These are phyloP conservation scores for Zaprionus camerounensis DNA, from an alignment of 1,140 invertebrate species.

Conservation along the genomic window DNA sequence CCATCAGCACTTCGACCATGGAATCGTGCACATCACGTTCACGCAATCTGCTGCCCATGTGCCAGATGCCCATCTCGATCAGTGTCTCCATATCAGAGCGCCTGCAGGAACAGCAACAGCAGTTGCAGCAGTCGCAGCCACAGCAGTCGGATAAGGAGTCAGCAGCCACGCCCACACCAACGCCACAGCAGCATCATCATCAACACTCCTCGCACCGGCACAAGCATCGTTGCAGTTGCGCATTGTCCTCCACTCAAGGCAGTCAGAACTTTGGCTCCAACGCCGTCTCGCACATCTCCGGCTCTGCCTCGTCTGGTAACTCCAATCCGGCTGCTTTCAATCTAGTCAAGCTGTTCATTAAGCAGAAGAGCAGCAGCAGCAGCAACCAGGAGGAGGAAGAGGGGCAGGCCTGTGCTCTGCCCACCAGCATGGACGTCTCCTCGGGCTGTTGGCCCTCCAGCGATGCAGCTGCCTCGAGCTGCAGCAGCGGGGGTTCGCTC, in stretches of 20 bases:
- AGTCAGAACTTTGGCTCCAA: constrained; percentile 68
- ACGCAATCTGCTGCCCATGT: constrained; percentile 82
- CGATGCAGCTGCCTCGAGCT: constrained; percentile 75
- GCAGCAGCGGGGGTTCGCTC: constrained; percentile 67
- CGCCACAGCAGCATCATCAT: constrained; percentile 47
- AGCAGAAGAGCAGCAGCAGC: constrained; percentile 90
- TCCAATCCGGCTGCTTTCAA: constrained; percentile 87
- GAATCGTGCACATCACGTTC: constrained; percentile 84
- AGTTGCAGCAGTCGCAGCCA: constrained; percentile 20
- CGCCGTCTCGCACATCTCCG: constrained; percentile 56
- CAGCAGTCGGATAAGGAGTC: constrained; percentile 46
- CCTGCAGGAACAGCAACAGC: constrained; percentile 54
- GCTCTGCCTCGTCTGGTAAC: constrained; percentile 78
- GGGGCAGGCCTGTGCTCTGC: constrained; percentile 71
- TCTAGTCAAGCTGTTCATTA: constrained; percentile 95
- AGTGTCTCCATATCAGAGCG: constrained; percentile 72
- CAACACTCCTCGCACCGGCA: constrained; percentile 57
- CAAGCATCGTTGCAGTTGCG: constrained; percentile 74
- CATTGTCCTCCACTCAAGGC: constrained; percentile 82
- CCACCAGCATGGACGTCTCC: constrained; percentile 87
- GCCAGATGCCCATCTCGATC: constrained; percentile 83
- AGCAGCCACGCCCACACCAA: constrained; percentile 35
- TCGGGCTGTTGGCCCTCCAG: constrained; percentile 87
- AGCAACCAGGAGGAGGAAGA: constrained; percentile 77
- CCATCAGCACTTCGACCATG: constrained; percentile 87